Percentiles rank a stretch among this genome's conserved stretches.
Conservation (phyloP, 2,797 vertebrate species). For the Agapornis canus region DNA sequence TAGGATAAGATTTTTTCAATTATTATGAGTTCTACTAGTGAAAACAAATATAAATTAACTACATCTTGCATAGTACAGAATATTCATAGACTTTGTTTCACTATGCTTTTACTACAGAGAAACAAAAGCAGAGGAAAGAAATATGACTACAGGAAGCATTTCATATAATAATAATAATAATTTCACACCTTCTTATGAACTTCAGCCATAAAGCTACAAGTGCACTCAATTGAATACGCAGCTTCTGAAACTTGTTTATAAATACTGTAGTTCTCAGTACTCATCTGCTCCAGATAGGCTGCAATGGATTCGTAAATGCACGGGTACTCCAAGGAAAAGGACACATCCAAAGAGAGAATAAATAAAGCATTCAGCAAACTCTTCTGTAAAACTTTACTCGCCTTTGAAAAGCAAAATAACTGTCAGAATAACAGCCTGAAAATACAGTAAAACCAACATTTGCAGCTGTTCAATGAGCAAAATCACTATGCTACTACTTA, state of each 20-base stretch:
- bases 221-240: conserved; percentile 86
- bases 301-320: conserved; percentile 85
- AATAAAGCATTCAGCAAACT: conserved; percentile 84
- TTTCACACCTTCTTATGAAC: conserved; percentile 83
- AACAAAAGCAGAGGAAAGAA: background rate
- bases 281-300: conserved; percentile 93
- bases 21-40: background rate
- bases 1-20: background rate
- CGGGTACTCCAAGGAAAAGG: conserved; percentile 86
- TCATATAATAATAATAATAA: background rate
- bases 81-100: background rate
- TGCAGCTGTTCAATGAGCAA: background rate
- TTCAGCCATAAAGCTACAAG: conserved; percentile 88
- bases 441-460: background rate
- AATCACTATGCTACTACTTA: background rate
- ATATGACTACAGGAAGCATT: background rate
- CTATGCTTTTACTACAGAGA: background rate
- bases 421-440: background rate
- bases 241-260: conserved; percentile 84
- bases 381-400: conserved; percentile 83
- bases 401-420: conserved; percentile 73
- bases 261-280: conserved; percentile 85
- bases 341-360: conserved; percentile 86
- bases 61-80: accelerated
- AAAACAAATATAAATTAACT: background rate